These are phyloP conservation scores for Tineola bisselliella DNA, from an alignment of 2,888 invertebrate species.

Conservation along the genomic window DNA sequence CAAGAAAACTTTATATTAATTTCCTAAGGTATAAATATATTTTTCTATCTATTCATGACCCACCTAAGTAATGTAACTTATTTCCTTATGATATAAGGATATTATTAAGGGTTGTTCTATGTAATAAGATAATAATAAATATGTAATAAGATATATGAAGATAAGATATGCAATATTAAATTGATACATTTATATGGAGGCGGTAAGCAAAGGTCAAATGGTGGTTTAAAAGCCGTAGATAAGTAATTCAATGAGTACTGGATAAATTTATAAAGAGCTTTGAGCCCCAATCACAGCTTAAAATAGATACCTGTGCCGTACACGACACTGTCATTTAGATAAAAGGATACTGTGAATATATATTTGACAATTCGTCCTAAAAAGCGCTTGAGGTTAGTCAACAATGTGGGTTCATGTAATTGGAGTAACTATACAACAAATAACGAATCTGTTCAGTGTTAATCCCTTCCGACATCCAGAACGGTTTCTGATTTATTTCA, in stretches of 20 bases:
- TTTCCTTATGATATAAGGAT: neutral
- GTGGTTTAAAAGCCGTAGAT: conserved; percentile 3
- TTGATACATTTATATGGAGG: neutral
- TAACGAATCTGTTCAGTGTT: conserved; percentile 6
- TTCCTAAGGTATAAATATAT: neutral
- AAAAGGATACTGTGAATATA: neutral
- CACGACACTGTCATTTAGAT: neutral
- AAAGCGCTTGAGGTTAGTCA: neutral
- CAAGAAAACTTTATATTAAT: too few species aligned
- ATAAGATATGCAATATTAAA: neutral
- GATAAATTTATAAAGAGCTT: neutral
- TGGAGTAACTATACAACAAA: neutral
- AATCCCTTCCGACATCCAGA: neutral
- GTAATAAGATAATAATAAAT: neutral
- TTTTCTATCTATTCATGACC: neutral
- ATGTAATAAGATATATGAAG: neutral
- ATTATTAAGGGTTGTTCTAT: neutral
- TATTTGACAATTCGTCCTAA: neutral
- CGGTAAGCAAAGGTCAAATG: conserved; percentile 6
- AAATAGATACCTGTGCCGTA: neutral
- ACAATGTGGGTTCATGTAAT: neutral
- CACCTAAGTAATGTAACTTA: neutral
- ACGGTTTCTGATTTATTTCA: neutral
- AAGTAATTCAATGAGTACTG: neutral
- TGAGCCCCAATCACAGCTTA: neutral